Base-by-base conservation (phyloP, 1,140 invertebrate species). In the Planococcus citri region DNA sequence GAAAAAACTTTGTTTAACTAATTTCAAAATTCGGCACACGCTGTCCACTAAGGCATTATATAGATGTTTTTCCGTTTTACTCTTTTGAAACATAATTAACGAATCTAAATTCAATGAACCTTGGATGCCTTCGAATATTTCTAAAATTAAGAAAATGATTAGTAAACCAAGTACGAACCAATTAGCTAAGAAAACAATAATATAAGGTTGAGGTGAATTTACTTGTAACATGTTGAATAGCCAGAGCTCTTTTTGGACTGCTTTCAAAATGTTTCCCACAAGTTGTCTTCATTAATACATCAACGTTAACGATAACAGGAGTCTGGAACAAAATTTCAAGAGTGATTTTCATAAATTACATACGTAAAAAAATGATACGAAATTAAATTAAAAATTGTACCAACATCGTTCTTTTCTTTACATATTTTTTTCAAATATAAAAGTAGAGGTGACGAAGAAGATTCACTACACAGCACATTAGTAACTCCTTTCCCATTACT, bases 181-280 rank as follows among this genome's bases (percentile, higher is more conserved):
- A 58, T n/a, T 58, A 8, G 17, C 17, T 6, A 4, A 58, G 51
- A 8, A 24, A 24, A 64, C 22, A 64, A 1, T 25, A 58, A 25
- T 25, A 6, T 14, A 64, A 27, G n/a, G n/a, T n/a, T n/a, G n/a
- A n/a, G n/a, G n/a, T 24, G 4, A 64, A 24, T 17, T 24, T 25
- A 64, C 60, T 64, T 9, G 60, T 64, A 12, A 64, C 60, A 25
- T 64, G 60, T 64, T 64, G 60, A 64, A 64, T 64, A 27, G 60
- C 60, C 9, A 64, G 22, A 2, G 60, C 60, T 10, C 60, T 24
- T 64, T 64, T 64, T 6, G 60, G 60, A 27, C 60, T 64, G 17
- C 17, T 64, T 64, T 64, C 60, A 25, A 25, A 27, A 25, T 25
- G 60, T 64, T 64, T 64, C 4, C 60, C 60, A 64, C 60, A 64